Evolutionary conservation across 2,113 vertebrate species (phyloP).

Genomic region (Equus quagga): DNA sequence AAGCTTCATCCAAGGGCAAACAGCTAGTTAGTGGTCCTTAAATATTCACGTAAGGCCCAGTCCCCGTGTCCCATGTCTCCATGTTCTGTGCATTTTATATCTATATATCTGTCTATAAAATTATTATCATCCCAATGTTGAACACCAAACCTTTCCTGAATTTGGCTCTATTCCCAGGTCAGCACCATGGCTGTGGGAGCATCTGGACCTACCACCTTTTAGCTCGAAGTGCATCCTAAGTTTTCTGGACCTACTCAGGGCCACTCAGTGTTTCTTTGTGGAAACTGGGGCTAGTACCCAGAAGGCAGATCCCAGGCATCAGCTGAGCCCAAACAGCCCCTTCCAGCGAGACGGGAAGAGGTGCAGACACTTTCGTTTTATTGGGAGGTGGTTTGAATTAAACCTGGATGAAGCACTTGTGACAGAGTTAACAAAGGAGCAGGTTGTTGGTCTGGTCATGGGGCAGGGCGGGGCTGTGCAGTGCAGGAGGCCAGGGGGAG

Average conservation of each 20-base stretch:
- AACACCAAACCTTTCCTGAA: neutral
- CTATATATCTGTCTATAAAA: neutral
- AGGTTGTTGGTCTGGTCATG: neutral
- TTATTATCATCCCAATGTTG: neutral
- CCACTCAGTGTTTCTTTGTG: neutral
- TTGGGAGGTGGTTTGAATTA: neutral
- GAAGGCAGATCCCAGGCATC: neutral
- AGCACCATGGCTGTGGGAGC: neutral
- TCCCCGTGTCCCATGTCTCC: neutral
- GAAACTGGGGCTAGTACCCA: neutral
- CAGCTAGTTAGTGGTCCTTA: neutral
- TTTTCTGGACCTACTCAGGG: constrained; percentile 8
- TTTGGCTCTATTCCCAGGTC: neutral
- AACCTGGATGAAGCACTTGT: neutral
- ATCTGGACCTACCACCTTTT: neutral
- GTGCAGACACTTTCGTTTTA: neutral
- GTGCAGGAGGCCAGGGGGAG: neutral
- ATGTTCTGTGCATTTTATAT: neutral
- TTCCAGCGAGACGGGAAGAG: neutral
- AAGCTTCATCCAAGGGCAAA: neutral
- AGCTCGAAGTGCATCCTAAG: neutral
- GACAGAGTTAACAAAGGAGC: neutral
- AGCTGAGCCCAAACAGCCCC: neutral
- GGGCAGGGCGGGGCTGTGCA: neutral
- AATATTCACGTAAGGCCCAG: neutral